Evolutionary conservation across 2,888 invertebrate genomes (phyloP), one percentile per base, ranked within the genome.

Genomic region (Scaptomyza polygonia): DNA sequence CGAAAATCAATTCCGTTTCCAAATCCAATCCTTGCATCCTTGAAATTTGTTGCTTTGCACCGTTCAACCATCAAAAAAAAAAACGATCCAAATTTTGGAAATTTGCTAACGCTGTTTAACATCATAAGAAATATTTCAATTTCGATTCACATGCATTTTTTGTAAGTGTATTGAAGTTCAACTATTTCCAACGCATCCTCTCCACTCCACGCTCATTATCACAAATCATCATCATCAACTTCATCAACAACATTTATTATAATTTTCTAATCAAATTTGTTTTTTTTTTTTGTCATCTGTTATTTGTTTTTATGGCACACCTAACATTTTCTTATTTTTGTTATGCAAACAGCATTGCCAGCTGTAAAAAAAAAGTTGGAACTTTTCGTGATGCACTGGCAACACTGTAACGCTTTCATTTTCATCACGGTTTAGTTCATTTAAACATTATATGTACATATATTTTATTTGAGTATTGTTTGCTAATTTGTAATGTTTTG

Each of bases 131-230:
- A 61, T 76, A 77, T 64, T 77, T 78, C 39, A 77, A 75, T 77
- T 57, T 75, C 74, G 36, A 40, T 32, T 45, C 39, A 14, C 52
- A 18, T 14, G 3, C 14, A 5, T 4, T 12, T 32, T 6, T 34
- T 34, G 29, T 18, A 25, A 52, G 32, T 30, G 49, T 25, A 14
- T 44, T 44, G 69, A 75, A 49, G 59, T 77, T 75, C 18, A 75
- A 75, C 78, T 75, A 52, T 75, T 75, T 77, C 77, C 34, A 72
- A 40, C 48, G 73, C 73, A 73, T 73, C 77, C 77, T 73, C 72
- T 73, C 73, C 73, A 73, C 77, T 77, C 73, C 73, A 73, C 72
- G 77, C 73, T 73, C 73, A 73, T 77, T 57, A 70, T 43, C 39
- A 39, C 39, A 63, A 64, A 43, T 29, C 43, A 51, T 36, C 40